Evolutionary conservation across 2,797 vertebrate genomes (phyloP).

Genomic region (Bufotes viridis): DNA sequence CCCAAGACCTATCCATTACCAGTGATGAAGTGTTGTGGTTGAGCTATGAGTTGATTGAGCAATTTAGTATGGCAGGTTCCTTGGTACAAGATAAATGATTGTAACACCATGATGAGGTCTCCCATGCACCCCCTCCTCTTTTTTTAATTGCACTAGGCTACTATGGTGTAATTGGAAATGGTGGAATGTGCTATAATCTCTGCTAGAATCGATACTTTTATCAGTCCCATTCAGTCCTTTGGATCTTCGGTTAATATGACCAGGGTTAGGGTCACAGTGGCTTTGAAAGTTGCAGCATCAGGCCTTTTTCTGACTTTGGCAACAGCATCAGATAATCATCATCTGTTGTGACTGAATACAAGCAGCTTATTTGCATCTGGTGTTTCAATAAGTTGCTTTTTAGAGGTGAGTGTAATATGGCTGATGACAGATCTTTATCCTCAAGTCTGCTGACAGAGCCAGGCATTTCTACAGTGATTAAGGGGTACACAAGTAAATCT

Average conservation of each 20-base stretch:
- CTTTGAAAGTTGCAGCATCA: background rate
- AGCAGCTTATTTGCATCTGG: background rate
- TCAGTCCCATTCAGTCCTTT: background rate
- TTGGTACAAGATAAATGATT: background rate
- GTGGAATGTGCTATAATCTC: background rate
- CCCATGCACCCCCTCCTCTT: background rate
- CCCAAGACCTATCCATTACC: background rate
- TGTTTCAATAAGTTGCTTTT: background rate
- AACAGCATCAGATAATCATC: background rate
- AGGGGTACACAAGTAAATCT: background rate
- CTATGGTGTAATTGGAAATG: background rate
- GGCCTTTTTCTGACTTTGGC: background rate
- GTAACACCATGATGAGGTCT: background rate
- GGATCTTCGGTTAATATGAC: background rate
- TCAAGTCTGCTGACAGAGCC: background rate
- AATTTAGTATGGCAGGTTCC: background rate
- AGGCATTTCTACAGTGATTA: background rate
- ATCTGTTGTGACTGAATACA: background rate
- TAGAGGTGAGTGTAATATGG: background rate
- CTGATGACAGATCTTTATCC: background rate
- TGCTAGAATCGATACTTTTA: background rate
- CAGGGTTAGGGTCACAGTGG: background rate
- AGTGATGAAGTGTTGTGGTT: background rate
- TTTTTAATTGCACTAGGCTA: background rate
- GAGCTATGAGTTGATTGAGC: background rate